phyloP scores from a whole-genome alignment of 2,888 invertebrate species.

The Athripsodes cinereus region DNA sequence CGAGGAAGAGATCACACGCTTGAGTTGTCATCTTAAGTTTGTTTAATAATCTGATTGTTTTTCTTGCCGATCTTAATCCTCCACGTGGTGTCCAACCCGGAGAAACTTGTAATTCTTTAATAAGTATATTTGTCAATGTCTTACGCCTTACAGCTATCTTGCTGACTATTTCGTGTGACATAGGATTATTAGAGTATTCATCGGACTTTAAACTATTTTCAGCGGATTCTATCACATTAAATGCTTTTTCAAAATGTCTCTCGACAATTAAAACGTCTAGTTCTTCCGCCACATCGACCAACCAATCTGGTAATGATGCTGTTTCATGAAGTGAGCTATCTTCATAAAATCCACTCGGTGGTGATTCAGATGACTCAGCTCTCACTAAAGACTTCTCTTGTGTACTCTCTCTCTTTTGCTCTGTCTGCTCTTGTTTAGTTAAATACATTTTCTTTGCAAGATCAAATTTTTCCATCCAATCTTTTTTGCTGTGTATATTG shows the following conservation, averaged over 20 bases:
- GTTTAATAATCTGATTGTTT: conserved; percentile 79
- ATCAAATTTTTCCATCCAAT: conserved; percentile 92
- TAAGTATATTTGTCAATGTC: conserved; percentile 76
- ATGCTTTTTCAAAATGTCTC: conserved; percentile 90
- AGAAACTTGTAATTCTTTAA: conserved; percentile 82
- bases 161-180: conserved; percentile 40
- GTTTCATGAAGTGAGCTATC: conserved; percentile 43
- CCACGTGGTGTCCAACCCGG: conserved; percentile 89
- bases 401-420: conserved; percentile 37
- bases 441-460: conserved; percentile 78
- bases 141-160: conserved; percentile 67
- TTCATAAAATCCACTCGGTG: conserved; percentile 43
- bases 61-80: conserved; percentile 76
- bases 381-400: conserved; percentile 38
- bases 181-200: conserved; percentile 42
- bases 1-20: conserved; percentile 77
- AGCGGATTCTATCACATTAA: conserved; percentile 64
- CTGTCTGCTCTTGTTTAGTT: conserved; percentile 52
- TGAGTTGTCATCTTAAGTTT: conserved; percentile 61
- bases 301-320: conserved; percentile 69
- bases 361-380: conserved; percentile 42
- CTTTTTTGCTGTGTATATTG: conserved; percentile 73
- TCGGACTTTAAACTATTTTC: conserved; percentile 41
- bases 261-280: conserved; percentile 93
- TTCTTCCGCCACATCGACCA: conserved; percentile 87